A percentile compares a stretch with the other conserved stretches of the same genome.
phyloP scores from a whole-genome alignment of 1,140 invertebrate species.

The Phortica variegata region DNA sequence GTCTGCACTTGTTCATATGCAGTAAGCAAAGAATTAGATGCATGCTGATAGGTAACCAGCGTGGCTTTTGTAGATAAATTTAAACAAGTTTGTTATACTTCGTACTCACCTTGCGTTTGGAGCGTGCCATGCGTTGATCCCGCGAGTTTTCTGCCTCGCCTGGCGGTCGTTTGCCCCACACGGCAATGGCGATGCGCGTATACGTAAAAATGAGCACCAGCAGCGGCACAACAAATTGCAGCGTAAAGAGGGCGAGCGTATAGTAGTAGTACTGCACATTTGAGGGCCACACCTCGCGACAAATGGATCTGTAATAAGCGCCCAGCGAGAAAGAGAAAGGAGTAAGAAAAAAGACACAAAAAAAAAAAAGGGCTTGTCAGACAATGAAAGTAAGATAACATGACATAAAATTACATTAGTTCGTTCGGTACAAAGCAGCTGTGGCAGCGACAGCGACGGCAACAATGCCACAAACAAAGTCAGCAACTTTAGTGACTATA shows the following conservation, averaged over 20 bases:
- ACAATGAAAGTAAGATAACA: slow-evolving; percentile 18
- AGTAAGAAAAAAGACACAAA: slow-evolving; percentile 8
- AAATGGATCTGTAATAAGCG: slow-evolving; percentile 62
- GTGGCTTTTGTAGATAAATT: too few relatives aligned
- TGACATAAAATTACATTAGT: slow-evolving; percentile 27
- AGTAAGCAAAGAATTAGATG: too few relatives aligned
- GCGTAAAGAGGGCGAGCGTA: slow-evolving; percentile 72
- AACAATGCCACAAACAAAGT: slow-evolving; percentile 7
- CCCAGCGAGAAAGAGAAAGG: slow-evolving; percentile 1
- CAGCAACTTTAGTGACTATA: slow-evolving; percentile 8
- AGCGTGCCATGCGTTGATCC: slow-evolving; percentile 79
- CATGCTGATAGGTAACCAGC: too few relatives aligned
- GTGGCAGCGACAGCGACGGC: not conserved
- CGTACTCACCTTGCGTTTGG: slow-evolving; percentile 81
- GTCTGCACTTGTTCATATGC: too few relatives aligned
- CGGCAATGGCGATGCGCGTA: slow-evolving; percentile 78
- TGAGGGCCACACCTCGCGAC: slow-evolving; percentile 66
- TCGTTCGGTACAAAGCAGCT: not conserved
- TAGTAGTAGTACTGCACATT: slow-evolving; percentile 68
- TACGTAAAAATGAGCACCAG: slow-evolving; percentile 86
- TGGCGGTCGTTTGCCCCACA: slow-evolving; percentile 84
- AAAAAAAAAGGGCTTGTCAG: slow-evolving; percentile 8
- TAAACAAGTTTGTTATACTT: not conserved
- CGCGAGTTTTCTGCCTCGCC: slow-evolving; percentile 81
- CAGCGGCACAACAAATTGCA: slow-evolving; percentile 85